Evolutionary conservation across 2,797 vertebrate genomes (phyloP).

Genomic region (Harpagifer antarcticus): DNA sequence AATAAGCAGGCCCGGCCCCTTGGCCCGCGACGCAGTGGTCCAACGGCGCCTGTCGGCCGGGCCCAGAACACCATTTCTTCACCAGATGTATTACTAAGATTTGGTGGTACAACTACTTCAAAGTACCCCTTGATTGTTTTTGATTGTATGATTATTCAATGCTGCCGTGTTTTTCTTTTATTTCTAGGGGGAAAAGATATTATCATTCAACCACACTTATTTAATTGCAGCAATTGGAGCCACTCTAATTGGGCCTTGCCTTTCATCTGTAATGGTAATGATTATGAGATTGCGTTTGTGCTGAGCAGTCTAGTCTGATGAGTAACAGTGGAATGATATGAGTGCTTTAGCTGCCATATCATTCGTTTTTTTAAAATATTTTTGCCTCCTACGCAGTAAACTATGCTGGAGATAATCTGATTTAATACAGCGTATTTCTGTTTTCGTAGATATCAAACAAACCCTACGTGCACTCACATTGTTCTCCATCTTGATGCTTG

Average conservation of each 20-base stretch:
- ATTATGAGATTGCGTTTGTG: constrained; percentile 86
- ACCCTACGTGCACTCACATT: constrained; percentile 55
- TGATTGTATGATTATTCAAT: constrained; percentile 89
- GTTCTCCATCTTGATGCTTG: constrained; percentile 67
- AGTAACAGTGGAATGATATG: constrained; percentile 65
- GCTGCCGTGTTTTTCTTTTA: constrained; percentile 85
- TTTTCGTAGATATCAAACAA: constrained; percentile 47
- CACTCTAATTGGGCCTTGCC: constrained; percentile 85
- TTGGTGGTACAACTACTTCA: constrained; percentile 84
- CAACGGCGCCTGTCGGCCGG: constrained; percentile 82
- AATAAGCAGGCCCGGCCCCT: constrained; percentile 73
- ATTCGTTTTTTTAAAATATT: constrained; percentile 27
- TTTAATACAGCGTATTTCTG: constrained; percentile 42
- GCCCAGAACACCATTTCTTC: constrained; percentile 81
- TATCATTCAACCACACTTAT: constrained; percentile 91
- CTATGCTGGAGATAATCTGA: constrained; percentile 17
- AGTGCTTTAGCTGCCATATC: constrained; percentile 45
- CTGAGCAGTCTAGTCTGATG: constrained; percentile 80
- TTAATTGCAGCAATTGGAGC: constrained; percentile 90
- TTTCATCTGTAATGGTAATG: constrained; percentile 91
- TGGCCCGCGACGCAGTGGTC: constrained; percentile 75
- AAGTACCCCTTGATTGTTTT: constrained; percentile 86
- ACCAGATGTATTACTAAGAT: constrained; percentile 86
- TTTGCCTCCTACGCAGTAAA: constrained; percentile 22
- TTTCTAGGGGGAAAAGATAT: constrained; percentile 86